phyloP scores from a whole-genome alignment of 2,113 vertebrate genomes.

The Arenaria interpres region DNA sequence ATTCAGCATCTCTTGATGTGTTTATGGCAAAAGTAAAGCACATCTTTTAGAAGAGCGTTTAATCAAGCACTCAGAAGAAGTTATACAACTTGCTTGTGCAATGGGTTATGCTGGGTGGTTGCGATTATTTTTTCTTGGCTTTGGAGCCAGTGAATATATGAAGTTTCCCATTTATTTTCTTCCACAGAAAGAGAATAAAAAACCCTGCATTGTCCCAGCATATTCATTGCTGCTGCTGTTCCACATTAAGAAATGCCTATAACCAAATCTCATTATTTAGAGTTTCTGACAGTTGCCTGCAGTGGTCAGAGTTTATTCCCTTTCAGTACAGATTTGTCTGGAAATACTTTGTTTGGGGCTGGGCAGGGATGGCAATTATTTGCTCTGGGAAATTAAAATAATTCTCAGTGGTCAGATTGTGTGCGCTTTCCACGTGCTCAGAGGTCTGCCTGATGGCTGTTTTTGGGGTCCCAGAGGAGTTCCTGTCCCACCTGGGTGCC shows the following conservation, averaged over 20 bases:
- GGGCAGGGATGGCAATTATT: not conserved
- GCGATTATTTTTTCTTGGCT: conserved; percentile 32
- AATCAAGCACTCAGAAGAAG: conserved; percentile 23
- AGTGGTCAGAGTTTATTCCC: conserved; percentile 30
- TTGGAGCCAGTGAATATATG: not conserved
- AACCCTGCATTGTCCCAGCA: not conserved
- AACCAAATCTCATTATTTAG: conserved; percentile 25
- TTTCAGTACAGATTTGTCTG: not conserved
- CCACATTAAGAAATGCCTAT: conserved; percentile 41
- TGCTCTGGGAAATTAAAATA: not conserved
- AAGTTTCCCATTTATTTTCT: conserved; percentile 48
- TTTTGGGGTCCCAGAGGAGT: not conserved
- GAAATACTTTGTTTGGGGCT: not conserved
- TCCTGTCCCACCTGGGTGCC: not conserved
- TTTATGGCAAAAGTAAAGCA: conserved; percentile 40
- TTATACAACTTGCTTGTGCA: conserved; percentile 35
- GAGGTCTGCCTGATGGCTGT: not conserved
- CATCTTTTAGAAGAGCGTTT: conserved; percentile 23
- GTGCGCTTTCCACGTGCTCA: not conserved
- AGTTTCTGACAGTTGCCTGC: conserved; percentile 24
- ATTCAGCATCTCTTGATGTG: conserved; percentile 24
- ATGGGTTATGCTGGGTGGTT: not conserved
- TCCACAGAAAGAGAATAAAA: conserved; percentile 6
- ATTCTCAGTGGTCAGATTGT: not conserved
- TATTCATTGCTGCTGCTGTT: conserved; percentile 46